Evolutionary conservation across 30 jellyfish, hydroid and myxozoan species (phyloP).

Genomic region (Rhopilema esculentum): DNA sequence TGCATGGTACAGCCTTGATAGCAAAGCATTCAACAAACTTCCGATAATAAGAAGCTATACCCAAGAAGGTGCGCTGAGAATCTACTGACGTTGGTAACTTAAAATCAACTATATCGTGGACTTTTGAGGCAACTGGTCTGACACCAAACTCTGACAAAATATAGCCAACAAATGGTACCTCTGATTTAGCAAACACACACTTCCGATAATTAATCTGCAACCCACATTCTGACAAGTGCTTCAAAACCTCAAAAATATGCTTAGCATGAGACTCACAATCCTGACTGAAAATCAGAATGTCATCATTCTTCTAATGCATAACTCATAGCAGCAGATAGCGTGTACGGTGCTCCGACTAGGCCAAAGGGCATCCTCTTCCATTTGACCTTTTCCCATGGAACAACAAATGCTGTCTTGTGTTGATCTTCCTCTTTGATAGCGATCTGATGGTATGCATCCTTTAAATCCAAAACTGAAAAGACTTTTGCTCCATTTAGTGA

Average conservation of each 20-base stretch:
- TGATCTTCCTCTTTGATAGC: too few species aligned
- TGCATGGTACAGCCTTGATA: not conserved
- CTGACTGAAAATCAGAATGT: too few species aligned
- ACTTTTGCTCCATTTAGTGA: too few species aligned
- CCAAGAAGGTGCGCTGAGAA: conserved; percentile 15
- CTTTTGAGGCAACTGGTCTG: conserved; percentile 47
- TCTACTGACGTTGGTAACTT: conserved; percentile 15
- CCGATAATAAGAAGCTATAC: conserved; percentile 19
- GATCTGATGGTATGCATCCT: too few species aligned
- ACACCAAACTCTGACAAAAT: conserved; percentile 26
- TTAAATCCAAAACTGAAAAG: too few species aligned
- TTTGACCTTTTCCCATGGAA: not conserved
- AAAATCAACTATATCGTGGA: not conserved
- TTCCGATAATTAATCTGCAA: conserved; percentile 27
- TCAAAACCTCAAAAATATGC: too few species aligned
- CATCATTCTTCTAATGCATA: too few species aligned
- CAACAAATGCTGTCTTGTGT: too few species aligned
- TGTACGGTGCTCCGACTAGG: not conserved
- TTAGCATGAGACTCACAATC: too few species aligned
- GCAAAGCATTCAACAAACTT: conserved; percentile 2
- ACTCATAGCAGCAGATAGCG: too few species aligned
- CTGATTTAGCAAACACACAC: conserved; percentile 32
- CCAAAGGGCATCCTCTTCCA: conserved; percentile 7
- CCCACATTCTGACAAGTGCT: conserved; percentile 7
- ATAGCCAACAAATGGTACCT: conserved; percentile 58